Base-by-base conservation (phyloP, 2,797 vertebrate species). In the Acipenser transmontanus region DNA sequence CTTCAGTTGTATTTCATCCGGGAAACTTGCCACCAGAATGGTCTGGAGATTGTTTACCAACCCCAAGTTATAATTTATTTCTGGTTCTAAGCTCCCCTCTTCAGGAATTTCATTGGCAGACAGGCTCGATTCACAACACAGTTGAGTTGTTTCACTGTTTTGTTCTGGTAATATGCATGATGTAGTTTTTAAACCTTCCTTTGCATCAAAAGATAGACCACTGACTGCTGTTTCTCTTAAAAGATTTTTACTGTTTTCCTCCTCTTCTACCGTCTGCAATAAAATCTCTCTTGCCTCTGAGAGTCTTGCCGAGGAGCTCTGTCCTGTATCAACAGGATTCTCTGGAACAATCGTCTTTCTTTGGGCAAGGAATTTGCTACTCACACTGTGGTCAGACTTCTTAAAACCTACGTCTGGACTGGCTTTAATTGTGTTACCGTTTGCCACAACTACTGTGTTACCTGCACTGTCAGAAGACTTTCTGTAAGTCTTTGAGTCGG, bases 21-120 rank as follows among this genome's bases (percentile, higher is more conserved):
- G 71, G 47, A 62, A 73, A 60, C 62, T 65, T 71, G 86, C 83
- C 47, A 77, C 54, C 6, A 57, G 69, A 75, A 85, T 83, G 60
- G 84, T 76, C 67, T 87, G 81, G 61, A 85, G 73, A 71, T 63
- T 78, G 59, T 67, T 72, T n/a, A 75, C 59, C n/a, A 74, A 48
- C 2, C 70, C 67, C 8, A 80, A 60, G 61, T 57, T 72, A 34
- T 74, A 57, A 49, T 64, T 69, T 49, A 72, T 70, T 50, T 82
- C 78, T 20, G 78, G 61, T 20, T 75, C 70, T 8, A 73, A 60
- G 54, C 63, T 65, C 6, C 50, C 66, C 59, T 69, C 17, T 51
- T 59, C 73, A 14, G 68, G 57, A 49, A 71, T 71, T 54, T 72
- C 72, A 52, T 77, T 71, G 64, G 9, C 11, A 50, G 60, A 59